A percentile compares a stretch with the other conserved stretches of the same genome.
Evolutionary conservation across 2,888 invertebrate species (phyloP).

Genomic region (Calameuta pallipes): DNA sequence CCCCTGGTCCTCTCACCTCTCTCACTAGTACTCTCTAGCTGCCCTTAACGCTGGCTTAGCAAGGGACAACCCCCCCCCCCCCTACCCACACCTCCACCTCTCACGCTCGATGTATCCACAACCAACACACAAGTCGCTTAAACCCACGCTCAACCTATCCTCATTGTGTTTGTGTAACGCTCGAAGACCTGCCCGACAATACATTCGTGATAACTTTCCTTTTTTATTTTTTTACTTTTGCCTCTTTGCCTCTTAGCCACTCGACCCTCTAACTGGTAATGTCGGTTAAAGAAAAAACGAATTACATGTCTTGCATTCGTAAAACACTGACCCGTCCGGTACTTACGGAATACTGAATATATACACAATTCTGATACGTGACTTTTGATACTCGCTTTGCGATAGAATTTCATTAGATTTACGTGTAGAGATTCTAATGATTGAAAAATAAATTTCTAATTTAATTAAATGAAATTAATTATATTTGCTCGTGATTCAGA

Average conservation of each 20-base stretch:
- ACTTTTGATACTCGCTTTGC: not conserved
- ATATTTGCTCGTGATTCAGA: not conserved
- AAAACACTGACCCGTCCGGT: not conserved
- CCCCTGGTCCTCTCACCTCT: constrained; percentile 22
- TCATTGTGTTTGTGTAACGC: constrained; percentile 54
- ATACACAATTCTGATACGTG: not conserved
- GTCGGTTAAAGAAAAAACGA: not conserved
- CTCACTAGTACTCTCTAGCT: constrained; percentile 40
- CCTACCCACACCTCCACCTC: constrained; percentile 21
- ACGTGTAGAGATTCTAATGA: not conserved
- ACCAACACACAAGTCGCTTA: constrained; percentile 54
- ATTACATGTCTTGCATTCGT: not conserved
- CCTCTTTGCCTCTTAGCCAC: not conserved
- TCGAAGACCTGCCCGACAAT: constrained; percentile 48
- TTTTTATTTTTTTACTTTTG: not conserved
- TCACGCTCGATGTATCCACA: constrained; percentile 43
- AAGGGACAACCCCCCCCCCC: constrained; percentile 50
- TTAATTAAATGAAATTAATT: not conserved
- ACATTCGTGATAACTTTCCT: constrained; percentile 39
- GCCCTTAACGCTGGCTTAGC: constrained; percentile 63
- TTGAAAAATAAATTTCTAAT: not conserved
- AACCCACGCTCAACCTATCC: constrained; percentile 49
- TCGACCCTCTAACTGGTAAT: not conserved
- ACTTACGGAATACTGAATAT: not conserved
- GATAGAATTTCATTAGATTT: not conserved